phyloP scores from a whole-genome alignment of 1,140 invertebrate genomes.

The Dysdera silvatica region DNA sequence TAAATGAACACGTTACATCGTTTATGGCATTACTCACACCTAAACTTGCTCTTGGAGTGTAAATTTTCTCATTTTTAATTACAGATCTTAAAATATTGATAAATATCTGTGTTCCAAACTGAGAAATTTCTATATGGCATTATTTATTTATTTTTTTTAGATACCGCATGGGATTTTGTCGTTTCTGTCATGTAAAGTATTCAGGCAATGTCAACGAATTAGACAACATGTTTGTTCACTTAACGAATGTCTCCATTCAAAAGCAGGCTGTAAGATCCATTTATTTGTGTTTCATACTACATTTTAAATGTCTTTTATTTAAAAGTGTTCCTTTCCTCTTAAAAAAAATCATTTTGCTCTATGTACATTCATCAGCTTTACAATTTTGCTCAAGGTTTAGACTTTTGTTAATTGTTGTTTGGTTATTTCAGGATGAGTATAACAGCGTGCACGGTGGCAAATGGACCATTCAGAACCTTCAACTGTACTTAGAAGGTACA shows the following conservation, averaged over 20 bases:
- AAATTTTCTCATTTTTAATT: no score
- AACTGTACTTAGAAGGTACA: conserved; percentile 82
- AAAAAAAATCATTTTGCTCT: no score
- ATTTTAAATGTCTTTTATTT: background rate
- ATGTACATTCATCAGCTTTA: background rate
- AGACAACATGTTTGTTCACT: conserved; percentile 75
- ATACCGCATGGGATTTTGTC: conserved; percentile 64
- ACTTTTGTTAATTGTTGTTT: conserved; percentile 2
- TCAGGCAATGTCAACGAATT: conserved; percentile 43
- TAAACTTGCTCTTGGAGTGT: no score
- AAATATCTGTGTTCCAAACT: no score
- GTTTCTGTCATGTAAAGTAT: conserved; percentile 73
- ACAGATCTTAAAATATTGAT: no score
- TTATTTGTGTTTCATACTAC: background rate
- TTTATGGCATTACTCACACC: no score
- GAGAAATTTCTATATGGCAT: no score
- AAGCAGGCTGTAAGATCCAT: conserved; percentile 63
- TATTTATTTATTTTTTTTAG: no score
- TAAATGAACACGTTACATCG: no score
- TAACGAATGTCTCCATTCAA: conserved; percentile 81
- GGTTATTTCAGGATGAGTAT: conserved; percentile 69
- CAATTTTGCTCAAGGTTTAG: background rate
- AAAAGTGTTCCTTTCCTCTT: no score
- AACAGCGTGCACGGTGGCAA: conserved; percentile 91
- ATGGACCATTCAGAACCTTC: conserved; percentile 82